A percentile compares a stretch with the other conserved stretches of the same genome.
These are phyloP conservation scores for Cyprinodon variegatus DNA, from an alignment of 2,113 vertebrate species.

Conservation along the genomic window DNA sequence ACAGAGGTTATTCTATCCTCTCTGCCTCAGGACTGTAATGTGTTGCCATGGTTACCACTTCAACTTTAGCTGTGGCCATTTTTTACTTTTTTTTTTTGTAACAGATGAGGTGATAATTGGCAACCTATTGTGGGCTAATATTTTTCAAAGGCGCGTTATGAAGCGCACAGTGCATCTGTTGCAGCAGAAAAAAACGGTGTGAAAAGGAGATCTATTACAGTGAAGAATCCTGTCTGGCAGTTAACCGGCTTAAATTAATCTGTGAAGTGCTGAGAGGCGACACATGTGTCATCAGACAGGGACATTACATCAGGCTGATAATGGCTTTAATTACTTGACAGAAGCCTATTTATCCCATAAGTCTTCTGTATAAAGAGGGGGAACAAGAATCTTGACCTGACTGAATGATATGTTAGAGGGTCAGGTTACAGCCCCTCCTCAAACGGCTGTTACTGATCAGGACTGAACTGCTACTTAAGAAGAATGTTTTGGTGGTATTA, in stretches of 20 bases:
- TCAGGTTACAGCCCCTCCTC: slow-evolving; percentile 40
- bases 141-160: slow-evolving; percentile 44
- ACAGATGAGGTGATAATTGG: slow-evolving; percentile 60
- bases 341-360: slow-evolving; percentile 53
- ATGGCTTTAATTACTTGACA: slow-evolving; percentile 68
- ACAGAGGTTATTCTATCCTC: slow-evolving; percentile 42
- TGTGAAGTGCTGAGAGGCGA: slow-evolving; percentile 65
- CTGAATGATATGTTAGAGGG: slow-evolving; percentile 26
- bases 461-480: slow-evolving; percentile 4
- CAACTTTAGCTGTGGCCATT: slow-evolving; percentile 37
- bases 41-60: slow-evolving; percentile 70
- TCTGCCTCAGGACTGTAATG: slow-evolving; percentile 44
- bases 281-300: slow-evolving; percentile 69
- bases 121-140: slow-evolving; percentile 50
- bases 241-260: slow-evolving; percentile 65
- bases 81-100: slow-evolving; percentile 5
- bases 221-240: slow-evolving; percentile 59
- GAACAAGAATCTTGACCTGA: slow-evolving; percentile 53
- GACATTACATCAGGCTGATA: slow-evolving; percentile 68
- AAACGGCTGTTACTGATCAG: slow-evolving; percentile 44
- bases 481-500: not conserved
- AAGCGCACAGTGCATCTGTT: slow-evolving; percentile 39
- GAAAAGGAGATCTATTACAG: slow-evolving; percentile 67
- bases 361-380: slow-evolving; percentile 32
- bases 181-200: slow-evolving; percentile 35